Evolutionary conservation across 2,888 invertebrate genomes (phyloP).

Genomic region (Agonopterix subpropinquella): DNA sequence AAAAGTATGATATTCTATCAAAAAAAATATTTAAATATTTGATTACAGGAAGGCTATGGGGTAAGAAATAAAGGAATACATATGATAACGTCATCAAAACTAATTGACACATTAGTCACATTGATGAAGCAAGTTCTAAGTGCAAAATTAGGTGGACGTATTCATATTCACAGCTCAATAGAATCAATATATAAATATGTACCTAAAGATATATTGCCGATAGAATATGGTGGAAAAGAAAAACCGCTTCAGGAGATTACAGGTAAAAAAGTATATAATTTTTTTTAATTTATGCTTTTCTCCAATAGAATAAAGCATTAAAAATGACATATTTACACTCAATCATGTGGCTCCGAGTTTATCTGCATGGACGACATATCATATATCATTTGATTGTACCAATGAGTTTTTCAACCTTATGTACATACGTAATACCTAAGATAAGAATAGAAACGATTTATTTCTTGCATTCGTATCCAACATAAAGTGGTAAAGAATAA

Average conservation of each 20-base stretch:
- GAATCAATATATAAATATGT: slow-evolving; percentile 23
- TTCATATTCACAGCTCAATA: slow-evolving; percentile 20
- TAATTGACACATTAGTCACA: slow-evolving; percentile 32
- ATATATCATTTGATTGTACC: no score
- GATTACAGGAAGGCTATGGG: slow-evolving; percentile 42
- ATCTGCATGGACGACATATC: no score
- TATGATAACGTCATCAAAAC: slow-evolving; percentile 44
- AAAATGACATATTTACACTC: no score
- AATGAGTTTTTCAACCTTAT: no score
- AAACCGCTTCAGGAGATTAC: slow-evolving; percentile 14
- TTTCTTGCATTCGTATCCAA: no score
- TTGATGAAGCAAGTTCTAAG: slow-evolving; percentile 41
- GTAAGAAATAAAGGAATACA: slow-evolving; percentile 48
- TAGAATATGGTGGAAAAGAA: slow-evolving; percentile 36
- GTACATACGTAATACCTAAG: no score
- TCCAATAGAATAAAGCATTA: slow-evolving; percentile 1
- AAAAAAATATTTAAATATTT: no score
- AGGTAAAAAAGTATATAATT: slow-evolving; percentile 1
- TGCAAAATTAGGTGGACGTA: slow-evolving; percentile 25
- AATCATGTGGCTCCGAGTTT: no score
- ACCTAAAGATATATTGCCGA: slow-evolving; percentile 30
- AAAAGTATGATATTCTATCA: no score
- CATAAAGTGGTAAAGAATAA: no score
- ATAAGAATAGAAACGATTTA: no score
- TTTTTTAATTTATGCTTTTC: neutral